Conservation (phyloP, 2,113 vertebrate species). For the Aptenodytes patagonicus region DNA sequence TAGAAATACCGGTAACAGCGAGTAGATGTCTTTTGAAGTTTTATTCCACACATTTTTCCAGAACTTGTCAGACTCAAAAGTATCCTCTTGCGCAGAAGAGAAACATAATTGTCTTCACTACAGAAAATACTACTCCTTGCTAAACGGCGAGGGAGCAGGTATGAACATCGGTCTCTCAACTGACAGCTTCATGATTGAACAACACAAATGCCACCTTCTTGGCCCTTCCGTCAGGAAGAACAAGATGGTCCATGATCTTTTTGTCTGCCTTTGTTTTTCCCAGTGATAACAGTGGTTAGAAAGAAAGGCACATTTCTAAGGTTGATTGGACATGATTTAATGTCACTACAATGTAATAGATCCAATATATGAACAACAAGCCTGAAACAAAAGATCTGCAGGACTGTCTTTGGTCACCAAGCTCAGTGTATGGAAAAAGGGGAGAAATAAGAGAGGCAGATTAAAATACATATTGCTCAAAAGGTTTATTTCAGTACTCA, state of each 20-base stretch:
- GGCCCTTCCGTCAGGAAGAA: background rate
- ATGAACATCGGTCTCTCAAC: background rate
- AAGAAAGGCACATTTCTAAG: background rate
- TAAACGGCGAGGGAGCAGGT: background rate
- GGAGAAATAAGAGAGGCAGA: background rate
- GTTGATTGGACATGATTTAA: background rate
- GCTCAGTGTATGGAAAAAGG: background rate
- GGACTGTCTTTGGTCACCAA: background rate
- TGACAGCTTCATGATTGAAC: background rate
- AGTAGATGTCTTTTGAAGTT: background rate
- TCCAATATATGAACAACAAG: background rate
- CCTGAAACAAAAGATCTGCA: background rate
- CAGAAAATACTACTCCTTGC: background rate
- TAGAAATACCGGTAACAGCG: background rate
- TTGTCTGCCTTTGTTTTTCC: background rate
- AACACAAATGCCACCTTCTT: background rate
- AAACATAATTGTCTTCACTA: background rate
- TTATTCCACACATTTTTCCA: background rate
- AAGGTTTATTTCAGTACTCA: background rate
- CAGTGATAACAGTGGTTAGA: background rate
- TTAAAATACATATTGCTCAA: background rate
- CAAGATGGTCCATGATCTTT: background rate
- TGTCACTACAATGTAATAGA: background rate
- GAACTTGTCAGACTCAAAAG: background rate
- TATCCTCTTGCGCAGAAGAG: background rate